These are phyloP conservation scores for Nymphalis urticae DNA, from an alignment of 2,888 invertebrate genomes.

Conservation along the genomic window DNA sequence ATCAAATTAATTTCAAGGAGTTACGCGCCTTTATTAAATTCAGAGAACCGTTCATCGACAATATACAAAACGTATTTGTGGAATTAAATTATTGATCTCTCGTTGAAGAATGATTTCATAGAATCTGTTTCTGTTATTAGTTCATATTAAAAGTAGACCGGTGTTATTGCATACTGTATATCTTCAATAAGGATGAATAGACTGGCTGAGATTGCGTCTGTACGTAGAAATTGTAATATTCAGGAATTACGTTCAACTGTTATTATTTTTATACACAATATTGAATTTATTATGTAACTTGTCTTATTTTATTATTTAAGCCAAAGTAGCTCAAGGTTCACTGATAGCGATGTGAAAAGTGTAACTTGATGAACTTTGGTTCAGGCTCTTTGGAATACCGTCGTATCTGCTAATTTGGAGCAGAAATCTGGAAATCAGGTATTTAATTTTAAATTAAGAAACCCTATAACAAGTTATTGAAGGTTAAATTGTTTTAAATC, in stretches of 20 bases:
- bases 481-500: too few species aligned
- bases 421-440: too few species aligned
- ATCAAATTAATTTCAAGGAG: slow-evolving; percentile 26
- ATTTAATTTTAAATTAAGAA: too few species aligned
- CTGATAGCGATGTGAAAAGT: too few species aligned
- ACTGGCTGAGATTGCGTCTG: slow-evolving; percentile 10
- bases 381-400: too few species aligned
- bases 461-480: too few species aligned
- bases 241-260: slow-evolving; percentile 6
- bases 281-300: background rate
- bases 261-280: background rate
- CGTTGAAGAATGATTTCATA: slow-evolving; percentile 13
- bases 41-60: slow-evolving; percentile 26
- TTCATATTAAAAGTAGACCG: slow-evolving; percentile 14
- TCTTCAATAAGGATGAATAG: slow-evolving; percentile 24
- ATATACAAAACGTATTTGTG: slow-evolving; percentile 28
- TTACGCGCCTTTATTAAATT: slow-evolving; percentile 27
- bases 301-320: too few species aligned
- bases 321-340: too few species aligned
- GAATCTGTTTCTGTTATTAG: slow-evolving; percentile 9
- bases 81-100: slow-evolving; percentile 26
- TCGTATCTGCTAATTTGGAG: too few species aligned
- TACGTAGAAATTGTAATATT: slow-evolving; percentile 24
- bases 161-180: slow-evolving; percentile 21
- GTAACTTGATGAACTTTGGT: too few species aligned